Percentiles rank a stretch among this genome's conserved stretches.
Conservation (phyloP, 37 sponge, comb jelly and placozoan species). For the Ephydatia muelleri region DNA sequence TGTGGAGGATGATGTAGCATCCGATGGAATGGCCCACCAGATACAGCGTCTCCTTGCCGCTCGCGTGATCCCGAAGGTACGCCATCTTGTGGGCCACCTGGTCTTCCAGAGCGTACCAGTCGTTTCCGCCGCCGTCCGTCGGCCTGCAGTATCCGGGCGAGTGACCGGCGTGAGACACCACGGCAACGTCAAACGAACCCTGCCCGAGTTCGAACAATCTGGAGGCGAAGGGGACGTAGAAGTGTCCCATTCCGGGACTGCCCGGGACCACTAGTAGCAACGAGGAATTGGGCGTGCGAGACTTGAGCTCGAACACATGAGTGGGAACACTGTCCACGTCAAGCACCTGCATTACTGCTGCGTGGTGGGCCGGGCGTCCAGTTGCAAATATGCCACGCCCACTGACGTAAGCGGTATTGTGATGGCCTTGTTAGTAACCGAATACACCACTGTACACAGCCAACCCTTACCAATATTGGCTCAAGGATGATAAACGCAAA, state of each 20-base stretch:
- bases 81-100: constrained; percentile 82
- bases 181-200: constrained; percentile 39
- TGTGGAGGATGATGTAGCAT: constrained; percentile 66
- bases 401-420: neutral
- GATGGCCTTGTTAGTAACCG: too few species aligned
- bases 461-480: too few species aligned
- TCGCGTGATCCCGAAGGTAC: constrained; percentile 40
- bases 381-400: neutral
- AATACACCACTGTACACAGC: too few species aligned
- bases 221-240: constrained; percentile 69
- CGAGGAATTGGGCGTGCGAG: neutral
- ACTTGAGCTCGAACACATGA: constrained; percentile 52
- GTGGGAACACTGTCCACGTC: constrained; percentile 54
- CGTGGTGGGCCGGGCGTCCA: neutral
- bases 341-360: constrained; percentile 28
- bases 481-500: too few species aligned
- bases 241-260: constrained; percentile 79
- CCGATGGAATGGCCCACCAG: constrained; percentile 89
- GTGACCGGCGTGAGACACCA: constrained; percentile 84
- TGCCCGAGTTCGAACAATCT: constrained; percentile 44
- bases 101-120: constrained; percentile 69
- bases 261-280: constrained; percentile 67
- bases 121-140: constrained; percentile 2
- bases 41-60: constrained; percentile 12
- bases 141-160: constrained; percentile 50